These are phyloP conservation scores for Aphis gossypii DNA, from an alignment of 1,140 invertebrate genomes.

Conservation along the genomic window DNA sequence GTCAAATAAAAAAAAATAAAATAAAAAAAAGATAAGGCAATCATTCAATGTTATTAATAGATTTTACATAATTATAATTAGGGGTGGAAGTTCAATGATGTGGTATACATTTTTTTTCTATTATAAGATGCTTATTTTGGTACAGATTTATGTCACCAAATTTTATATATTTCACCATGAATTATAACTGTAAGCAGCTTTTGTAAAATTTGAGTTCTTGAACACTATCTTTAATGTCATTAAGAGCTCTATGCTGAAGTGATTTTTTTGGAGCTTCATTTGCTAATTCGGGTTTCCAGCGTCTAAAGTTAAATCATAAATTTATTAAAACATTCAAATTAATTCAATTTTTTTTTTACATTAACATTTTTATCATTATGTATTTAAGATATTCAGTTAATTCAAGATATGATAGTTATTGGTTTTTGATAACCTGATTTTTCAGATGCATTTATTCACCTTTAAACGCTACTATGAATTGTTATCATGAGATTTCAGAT, in stretches of 20 bases:
- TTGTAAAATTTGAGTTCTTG: slow-evolving; percentile 81
- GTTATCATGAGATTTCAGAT: background rate
- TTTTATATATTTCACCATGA: background rate
- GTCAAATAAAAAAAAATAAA: too few relatives aligned
- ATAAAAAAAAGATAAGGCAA: too few relatives aligned
- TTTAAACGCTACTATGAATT: too few relatives aligned
- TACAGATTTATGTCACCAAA: background rate
- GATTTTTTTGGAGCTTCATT: slow-evolving; percentile 70
- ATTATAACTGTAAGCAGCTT: slow-evolving; percentile 58
- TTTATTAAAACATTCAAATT: background rate
- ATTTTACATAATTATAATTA: background rate
- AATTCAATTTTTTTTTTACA: background rate
- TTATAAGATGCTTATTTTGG: background rate
- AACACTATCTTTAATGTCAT: slow-evolving; percentile 88
- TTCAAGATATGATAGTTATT: background rate
- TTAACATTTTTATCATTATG: background rate
- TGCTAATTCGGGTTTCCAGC: slow-evolving; percentile 60
- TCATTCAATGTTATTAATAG: background rate
- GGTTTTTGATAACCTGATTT: background rate
- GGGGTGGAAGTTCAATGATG: background rate
- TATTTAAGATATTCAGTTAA: too few relatives aligned
- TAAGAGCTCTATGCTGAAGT: slow-evolving; percentile 75
- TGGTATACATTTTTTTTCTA: background rate
- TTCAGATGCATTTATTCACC: background rate
- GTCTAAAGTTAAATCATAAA: slow-evolving; percentile 63